phyloP scores from a whole-genome alignment of 2,888 invertebrate genomes.

The Netelia melanura region DNA sequence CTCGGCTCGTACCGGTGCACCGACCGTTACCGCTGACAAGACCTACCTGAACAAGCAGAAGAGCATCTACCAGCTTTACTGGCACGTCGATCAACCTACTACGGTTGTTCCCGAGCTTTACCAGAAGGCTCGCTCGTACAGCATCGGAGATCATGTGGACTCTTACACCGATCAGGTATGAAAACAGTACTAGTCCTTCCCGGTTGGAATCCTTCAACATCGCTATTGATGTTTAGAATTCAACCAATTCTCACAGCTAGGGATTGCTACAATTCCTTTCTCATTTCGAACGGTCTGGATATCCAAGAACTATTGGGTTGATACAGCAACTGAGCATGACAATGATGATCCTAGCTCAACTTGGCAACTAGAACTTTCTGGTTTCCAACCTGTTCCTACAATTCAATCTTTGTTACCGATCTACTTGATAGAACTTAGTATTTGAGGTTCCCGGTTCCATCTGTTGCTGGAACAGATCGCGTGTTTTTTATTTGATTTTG shows the following conservation, averaged over 20 bases:
- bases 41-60: conserved; percentile 84
- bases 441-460: too few relatives aligned
- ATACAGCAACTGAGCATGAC: neutral
- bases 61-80: conserved; percentile 85
- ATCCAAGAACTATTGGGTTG: neutral
- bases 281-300: neutral
- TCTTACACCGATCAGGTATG: conserved; percentile 76
- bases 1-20: neutral
- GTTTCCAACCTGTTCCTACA: neutral
- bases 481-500: too few relatives aligned
- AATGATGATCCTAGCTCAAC: neutral
- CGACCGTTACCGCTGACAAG: conserved; percentile 75
- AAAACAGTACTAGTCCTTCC: conserved; percentile 9
- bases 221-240: neutral
- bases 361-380: neutral
- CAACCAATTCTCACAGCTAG: neutral
- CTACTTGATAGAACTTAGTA: neutral
- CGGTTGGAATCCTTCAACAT: neutral
- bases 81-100: conserved; percentile 84
- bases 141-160: conserved; percentile 72
- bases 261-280: neutral
- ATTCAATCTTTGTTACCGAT: neutral
- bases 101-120: conserved; percentile 76
- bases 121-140: conserved; percentile 75
- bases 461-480: too few relatives aligned